Conservation (phyloP, 2,113 vertebrate genomes). For the Empidonax traillii region DNA sequence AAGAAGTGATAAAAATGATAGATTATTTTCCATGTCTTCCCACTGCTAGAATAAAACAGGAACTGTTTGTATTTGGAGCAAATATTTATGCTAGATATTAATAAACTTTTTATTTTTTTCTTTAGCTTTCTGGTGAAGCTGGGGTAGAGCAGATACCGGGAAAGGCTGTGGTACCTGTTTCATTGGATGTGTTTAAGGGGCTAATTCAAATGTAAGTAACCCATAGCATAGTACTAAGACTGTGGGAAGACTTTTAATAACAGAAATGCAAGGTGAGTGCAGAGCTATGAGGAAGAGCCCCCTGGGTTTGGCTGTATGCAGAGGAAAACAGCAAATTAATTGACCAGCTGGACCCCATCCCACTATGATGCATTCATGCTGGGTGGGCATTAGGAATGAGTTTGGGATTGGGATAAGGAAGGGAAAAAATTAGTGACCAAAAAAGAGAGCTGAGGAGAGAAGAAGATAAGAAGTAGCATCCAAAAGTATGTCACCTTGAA, state of each 20-base stretch:
- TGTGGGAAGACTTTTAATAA: not conserved
- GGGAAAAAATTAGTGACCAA: not conserved
- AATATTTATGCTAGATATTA: not conserved
- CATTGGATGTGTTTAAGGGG: not conserved
- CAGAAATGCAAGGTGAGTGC: not conserved
- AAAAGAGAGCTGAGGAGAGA: not conserved
- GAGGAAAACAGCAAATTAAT: not conserved
- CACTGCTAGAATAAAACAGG: not conserved
- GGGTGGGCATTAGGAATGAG: not conserved
- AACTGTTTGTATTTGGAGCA: not conserved
- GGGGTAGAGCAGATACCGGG: not conserved
- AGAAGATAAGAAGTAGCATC: not conserved
- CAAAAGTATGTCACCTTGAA: slow-evolving; percentile 4
- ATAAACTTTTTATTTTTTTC: not conserved
- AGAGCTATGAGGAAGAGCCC: not conserved
- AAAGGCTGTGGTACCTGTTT: not conserved
- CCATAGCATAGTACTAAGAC: not conserved
- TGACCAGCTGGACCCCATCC: too few species aligned
- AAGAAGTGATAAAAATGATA: not conserved
- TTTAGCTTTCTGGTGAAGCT: not conserved
- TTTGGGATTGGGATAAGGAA: not conserved
- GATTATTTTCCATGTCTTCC: not conserved
- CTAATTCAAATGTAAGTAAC: not conserved
- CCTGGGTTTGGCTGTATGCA: not conserved
- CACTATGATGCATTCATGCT: rapidly evolving